phyloP scores from a whole-genome alignment of 2,888 invertebrate genomes.

The Machimus rusticus region DNA sequence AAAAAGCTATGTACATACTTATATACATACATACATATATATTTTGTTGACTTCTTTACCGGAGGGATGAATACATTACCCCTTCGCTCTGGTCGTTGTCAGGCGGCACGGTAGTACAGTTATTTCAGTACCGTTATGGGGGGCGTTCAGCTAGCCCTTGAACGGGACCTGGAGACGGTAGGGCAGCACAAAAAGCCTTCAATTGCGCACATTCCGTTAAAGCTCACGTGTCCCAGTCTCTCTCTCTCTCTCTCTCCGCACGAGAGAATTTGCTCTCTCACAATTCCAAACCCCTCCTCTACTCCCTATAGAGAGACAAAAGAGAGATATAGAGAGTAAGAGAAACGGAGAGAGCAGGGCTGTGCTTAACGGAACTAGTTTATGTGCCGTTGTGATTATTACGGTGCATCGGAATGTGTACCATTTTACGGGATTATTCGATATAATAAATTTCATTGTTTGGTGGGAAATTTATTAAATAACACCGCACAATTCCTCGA shows the following conservation, averaged over 20 bases:
- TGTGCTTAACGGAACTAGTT: not conserved
- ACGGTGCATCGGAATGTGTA: slow-evolving; percentile 3
- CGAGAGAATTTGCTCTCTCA: not conserved
- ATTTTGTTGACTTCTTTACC: slow-evolving; percentile 32
- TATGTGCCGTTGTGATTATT: slow-evolving; percentile 7
- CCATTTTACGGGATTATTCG: slow-evolving; percentile 17
- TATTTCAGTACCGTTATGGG: not conserved
- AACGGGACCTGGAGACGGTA: not conserved
- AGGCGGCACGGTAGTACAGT: not conserved
- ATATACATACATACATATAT: not conserved
- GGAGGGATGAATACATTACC: slow-evolving; percentile 3
- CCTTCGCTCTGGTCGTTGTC: slow-evolving; percentile 6
- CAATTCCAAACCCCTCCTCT: not conserved
- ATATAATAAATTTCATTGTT: slow-evolving; percentile 33
- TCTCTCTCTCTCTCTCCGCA: not conserved
- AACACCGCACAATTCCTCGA: not conserved
- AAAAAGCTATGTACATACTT: not conserved
- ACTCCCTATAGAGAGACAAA: not conserved
- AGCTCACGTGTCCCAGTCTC: not conserved
- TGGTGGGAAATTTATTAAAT: slow-evolving; percentile 23
- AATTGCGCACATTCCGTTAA: slow-evolving; percentile 14
- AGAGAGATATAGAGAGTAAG: not conserved
- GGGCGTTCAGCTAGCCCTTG: not conserved
- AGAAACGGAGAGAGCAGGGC: not conserved
- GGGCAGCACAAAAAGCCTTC: not conserved